phyloP scores from a whole-genome alignment of 2,797 vertebrate species.

The Aeoliscus strigatus region DNA sequence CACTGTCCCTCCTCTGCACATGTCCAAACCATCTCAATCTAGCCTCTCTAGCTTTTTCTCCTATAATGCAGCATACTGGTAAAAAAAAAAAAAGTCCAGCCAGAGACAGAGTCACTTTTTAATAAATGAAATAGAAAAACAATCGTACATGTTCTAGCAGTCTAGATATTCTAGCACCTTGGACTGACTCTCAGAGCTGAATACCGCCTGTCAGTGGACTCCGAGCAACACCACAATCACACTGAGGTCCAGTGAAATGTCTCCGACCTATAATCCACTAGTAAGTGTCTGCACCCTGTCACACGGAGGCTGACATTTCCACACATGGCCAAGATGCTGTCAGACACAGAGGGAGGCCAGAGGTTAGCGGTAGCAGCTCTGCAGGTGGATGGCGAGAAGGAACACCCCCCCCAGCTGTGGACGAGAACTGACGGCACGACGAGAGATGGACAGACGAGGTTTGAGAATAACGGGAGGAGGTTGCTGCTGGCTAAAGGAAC shows the following conservation, averaged over 20 bases:
- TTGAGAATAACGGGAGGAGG: conserved; percentile 1
- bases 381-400: conserved; percentile 20
- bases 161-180: too few relatives aligned
- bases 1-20: too few relatives aligned
- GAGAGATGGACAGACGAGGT: conserved; percentile 17
- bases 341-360: conserved; percentile 26
- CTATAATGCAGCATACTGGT: too few relatives aligned
- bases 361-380: conserved; percentile 33
- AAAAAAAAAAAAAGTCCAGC: too few relatives aligned
- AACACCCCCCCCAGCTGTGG: conserved; percentile 10
- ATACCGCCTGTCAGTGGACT: conserved; percentile 1
- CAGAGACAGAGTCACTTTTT: too few relatives aligned
- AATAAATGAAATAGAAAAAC: too few relatives aligned
- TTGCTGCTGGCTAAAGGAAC: conserved; percentile 13
- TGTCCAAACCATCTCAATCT: too few relatives aligned
- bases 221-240: conserved; percentile 1
- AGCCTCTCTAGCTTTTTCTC: too few relatives aligned
- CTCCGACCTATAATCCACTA: conserved; percentile 20
- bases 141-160: too few relatives aligned
- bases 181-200: conserved; percentile 20
- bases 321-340: conserved; percentile 39
- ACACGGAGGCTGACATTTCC: conserved; percentile 44
- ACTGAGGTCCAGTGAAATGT: conserved; percentile 13
- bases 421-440: conserved; percentile 14
- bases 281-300: conserved; percentile 24